A percentile compares a stretch with the other conserved stretches of the same genome.
Conservation (phyloP, 2,888 invertebrate genomes). For the Dendrolimus pini region DNA sequence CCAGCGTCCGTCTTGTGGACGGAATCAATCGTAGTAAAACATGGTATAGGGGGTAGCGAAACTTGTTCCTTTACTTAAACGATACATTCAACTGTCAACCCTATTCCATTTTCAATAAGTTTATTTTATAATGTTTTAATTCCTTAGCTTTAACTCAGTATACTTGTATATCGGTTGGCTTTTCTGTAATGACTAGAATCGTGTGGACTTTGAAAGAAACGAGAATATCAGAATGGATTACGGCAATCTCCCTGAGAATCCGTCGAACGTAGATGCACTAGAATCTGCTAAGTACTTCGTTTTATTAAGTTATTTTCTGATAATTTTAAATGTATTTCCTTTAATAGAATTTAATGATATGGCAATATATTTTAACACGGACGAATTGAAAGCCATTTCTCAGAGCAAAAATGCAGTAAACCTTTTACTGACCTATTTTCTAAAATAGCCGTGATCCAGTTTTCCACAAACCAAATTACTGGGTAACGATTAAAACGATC, state of each 20-base stretch:
- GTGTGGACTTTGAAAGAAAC: conserved; percentile 63
- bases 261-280: conserved; percentile 28
- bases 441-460: neutral
- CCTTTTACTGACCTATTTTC: neutral
- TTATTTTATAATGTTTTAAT: neutral
- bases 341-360: neutral
- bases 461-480: neutral
- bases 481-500: neutral
- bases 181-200: conserved; percentile 62
- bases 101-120: conserved; percentile 20
- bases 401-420: neutral
- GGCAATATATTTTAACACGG: neutral
- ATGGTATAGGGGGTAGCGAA: conserved; percentile 37
- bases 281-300: conserved; percentile 4
- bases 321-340: neutral
- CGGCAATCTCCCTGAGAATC: conserved; percentile 42
- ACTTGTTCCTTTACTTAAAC: conserved; percentile 15
- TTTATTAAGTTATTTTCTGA: neutral
- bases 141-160: conserved; percentile 17
- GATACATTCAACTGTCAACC: conserved; percentile 26
- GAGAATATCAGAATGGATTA: conserved; percentile 55
- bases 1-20: conserved; percentile 59
- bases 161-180: conserved; percentile 54
- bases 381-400: neutral
- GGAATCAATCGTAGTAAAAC: conserved; percentile 74